Percentiles rank a stretch among this genome's conserved stretches.
Evolutionary conservation across 2,888 invertebrate genomes (phyloP).

Genomic region (Luperina testacea): DNA sequence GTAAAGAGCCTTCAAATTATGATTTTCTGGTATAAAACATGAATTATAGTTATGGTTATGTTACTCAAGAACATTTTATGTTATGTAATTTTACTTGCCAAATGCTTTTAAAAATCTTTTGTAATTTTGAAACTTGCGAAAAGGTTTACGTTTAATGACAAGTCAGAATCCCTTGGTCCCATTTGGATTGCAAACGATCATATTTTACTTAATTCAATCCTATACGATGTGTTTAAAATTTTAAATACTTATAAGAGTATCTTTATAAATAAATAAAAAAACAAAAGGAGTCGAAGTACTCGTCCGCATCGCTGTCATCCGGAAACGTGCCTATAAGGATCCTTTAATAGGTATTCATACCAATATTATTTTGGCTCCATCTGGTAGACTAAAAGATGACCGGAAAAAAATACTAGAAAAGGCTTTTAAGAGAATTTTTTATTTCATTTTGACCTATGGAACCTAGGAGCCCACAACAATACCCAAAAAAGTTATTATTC

Average conservation of each 20-base stretch:
- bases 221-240: no score
- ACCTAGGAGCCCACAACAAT: background rate
- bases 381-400: no score
- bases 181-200: background rate
- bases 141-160: background rate
- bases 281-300: no score
- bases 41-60: slow-evolving; percentile 19
- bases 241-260: no score
- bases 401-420: background rate
- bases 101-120: background rate
- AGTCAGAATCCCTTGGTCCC: background rate
- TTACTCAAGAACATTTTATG: background rate
- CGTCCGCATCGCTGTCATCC: no score
- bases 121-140: background rate
- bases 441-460: background rate
- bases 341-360: no score
- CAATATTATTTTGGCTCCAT: background rate
- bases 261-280: no score
- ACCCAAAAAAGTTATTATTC: background rate
- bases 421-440: background rate
- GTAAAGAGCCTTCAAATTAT: slow-evolving; percentile 31
- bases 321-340: no score
- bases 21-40: slow-evolving; percentile 20
- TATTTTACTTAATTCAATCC: background rate
- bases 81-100: background rate